Percentiles rank a stretch among this genome's conserved stretches.
phyloP scores from a whole-genome alignment of 2,797 vertebrate species.

The Poeciliopsis presidionis region DNA sequence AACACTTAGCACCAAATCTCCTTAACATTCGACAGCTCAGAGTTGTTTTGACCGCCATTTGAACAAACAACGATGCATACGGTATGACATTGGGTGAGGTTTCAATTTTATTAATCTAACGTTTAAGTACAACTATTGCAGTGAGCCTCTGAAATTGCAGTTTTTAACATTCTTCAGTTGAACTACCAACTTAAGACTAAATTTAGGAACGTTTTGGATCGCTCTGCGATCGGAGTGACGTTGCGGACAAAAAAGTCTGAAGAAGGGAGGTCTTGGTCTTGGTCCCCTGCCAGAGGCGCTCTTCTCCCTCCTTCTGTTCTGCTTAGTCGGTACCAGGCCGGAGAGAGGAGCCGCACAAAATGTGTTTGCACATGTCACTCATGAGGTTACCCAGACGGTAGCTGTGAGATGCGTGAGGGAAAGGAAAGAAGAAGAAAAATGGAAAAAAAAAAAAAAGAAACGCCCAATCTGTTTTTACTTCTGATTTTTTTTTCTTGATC shows the following conservation, averaged over 20 bases:
- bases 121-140: background rate
- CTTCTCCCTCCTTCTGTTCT: background rate
- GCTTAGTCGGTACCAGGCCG: background rate
- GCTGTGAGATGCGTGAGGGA: background rate
- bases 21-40: background rate
- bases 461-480: background rate
- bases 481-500: background rate
- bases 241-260: background rate
- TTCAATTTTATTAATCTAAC: background rate
- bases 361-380: conserved; percentile 1
- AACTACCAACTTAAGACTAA: background rate
- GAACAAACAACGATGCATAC: background rate
- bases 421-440: background rate
- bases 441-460: background rate
- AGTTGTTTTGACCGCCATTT: background rate
- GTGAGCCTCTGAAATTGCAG: background rate
- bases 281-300: background rate
- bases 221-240: background rate
- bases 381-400: conserved; percentile 1
- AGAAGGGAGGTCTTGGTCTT: background rate
- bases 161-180: background rate
- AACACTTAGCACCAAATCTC: background rate
- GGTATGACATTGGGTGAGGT: background rate
- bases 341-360: background rate
- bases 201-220: background rate